Evolutionary conservation across 2,113 vertebrate genomes (phyloP).

Genomic region (Labeo catla): DNA sequence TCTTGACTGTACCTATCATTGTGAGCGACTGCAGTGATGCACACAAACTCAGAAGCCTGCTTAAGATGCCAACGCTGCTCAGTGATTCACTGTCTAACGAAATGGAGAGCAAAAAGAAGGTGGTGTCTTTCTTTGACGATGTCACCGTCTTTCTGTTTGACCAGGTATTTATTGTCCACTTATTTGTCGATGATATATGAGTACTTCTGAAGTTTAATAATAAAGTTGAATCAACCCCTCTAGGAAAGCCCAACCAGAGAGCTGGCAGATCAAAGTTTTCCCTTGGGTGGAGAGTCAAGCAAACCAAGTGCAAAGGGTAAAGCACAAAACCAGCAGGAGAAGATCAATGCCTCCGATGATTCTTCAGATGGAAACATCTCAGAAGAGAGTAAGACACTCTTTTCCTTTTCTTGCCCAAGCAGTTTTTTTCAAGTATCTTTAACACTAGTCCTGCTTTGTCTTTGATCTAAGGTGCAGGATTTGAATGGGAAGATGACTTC

Average conservation of each 20-base stretch:
- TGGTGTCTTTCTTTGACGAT: constrained; percentile 93
- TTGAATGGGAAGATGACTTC: constrained; percentile 88
- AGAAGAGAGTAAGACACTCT: constrained; percentile 80
- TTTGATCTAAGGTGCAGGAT: constrained; percentile 75
- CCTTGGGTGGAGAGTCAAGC: constrained; percentile 65
- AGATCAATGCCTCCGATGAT: constrained; percentile 63
- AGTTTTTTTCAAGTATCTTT: constrained; percentile 40
- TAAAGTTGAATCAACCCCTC: background rate
- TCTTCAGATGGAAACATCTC: constrained; percentile 76
- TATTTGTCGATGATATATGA: background rate
- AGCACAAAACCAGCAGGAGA: constrained; percentile 60
- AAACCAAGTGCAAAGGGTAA: constrained; percentile 49
- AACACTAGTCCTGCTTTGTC: background rate
- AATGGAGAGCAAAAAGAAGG: constrained; percentile 87
- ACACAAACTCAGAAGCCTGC: constrained; percentile 86
- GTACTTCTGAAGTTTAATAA: background rate
- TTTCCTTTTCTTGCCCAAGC: background rate
- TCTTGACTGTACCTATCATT: constrained; percentile 82
- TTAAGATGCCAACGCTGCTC: constrained; percentile 83
- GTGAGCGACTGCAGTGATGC: constrained; percentile 87
- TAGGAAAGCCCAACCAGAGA: constrained; percentile 94
- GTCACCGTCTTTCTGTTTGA: constrained; percentile 98
- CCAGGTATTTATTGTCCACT: constrained; percentile 77
- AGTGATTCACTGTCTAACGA: constrained; percentile 76
- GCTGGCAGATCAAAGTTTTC: constrained; percentile 79